Conservation (phyloP, 2,113 vertebrate genomes). For the Numida meleagris region DNA sequence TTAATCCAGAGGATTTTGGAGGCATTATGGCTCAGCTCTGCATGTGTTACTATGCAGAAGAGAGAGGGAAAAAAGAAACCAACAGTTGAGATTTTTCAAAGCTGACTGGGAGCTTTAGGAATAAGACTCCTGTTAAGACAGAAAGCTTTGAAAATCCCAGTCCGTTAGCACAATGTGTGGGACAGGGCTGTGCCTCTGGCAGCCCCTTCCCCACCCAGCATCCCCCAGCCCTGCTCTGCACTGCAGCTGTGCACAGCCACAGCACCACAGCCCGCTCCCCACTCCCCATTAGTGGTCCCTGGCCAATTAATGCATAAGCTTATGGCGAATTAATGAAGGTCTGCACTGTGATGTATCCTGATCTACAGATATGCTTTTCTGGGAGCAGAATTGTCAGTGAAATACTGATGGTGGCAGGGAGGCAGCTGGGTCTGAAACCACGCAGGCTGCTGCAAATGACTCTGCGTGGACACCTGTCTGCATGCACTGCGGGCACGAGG, state of each 20-base stretch:
- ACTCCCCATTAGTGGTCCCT: neutral
- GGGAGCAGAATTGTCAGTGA: neutral
- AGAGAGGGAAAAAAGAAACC: neutral
- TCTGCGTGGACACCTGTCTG: neutral
- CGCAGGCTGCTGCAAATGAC: neutral
- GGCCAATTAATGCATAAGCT: neutral
- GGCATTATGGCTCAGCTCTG: slow-evolving; percentile 26
- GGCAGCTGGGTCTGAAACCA: neutral
- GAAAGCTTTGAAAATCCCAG: neutral
- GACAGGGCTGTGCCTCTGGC: neutral
- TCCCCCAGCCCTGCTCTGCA: no score
- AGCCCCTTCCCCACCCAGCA: neutral
- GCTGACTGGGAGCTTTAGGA: neutral
- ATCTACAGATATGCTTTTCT: neutral
- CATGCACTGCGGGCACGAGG: neutral
- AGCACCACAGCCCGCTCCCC: neutral
- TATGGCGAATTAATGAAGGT: neutral
- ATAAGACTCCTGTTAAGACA: neutral
- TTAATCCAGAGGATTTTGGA: slow-evolving; percentile 38
- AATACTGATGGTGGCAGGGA: neutral
- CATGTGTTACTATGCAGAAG: neutral
- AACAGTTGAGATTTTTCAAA: neutral
- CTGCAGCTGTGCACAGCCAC: no score
- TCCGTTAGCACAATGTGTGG: neutral
- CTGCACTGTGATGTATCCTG: neutral